Evolutionary conservation across 2,888 invertebrate genomes (phyloP).

Genomic region (Agrenia bidenticulata): DNA sequence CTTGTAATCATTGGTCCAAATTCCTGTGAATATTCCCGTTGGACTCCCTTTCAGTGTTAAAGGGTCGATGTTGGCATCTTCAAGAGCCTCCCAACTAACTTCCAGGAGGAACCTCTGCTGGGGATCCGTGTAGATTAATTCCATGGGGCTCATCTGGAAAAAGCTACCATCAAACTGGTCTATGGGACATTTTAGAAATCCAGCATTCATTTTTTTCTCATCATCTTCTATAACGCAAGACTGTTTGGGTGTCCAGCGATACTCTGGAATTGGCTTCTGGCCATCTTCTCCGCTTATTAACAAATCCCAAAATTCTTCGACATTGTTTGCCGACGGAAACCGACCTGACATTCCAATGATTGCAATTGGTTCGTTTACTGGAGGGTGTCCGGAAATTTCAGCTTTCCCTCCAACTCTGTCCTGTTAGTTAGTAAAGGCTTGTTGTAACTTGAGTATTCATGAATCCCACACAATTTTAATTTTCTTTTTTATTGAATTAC

Average conservation of each 20-base stretch:
- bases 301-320: conserved; percentile 1
- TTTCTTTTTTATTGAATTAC: too few species aligned
- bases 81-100: conserved; percentile 40
- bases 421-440: too few species aligned
- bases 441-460: too few species aligned
- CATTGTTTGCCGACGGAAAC: background rate
- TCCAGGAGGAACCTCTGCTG: conserved; percentile 37
- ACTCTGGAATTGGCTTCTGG: background rate
- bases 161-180: conserved; percentile 46
- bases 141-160: conserved; percentile 32
- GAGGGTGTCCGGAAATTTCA: too few species aligned
- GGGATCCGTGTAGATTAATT: conserved; percentile 32
- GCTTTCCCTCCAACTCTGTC: too few species aligned
- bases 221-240: background rate
- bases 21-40: conserved; percentile 32
- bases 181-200: conserved; percentile 43
- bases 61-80: conserved; percentile 29
- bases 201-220: conserved; percentile 18
- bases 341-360: conserved; percentile 8
- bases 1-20: conserved; percentile 30
- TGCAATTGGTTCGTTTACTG: conserved; percentile 8
- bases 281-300: background rate
- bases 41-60: conserved; percentile 19
- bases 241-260: background rate
- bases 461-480: too few species aligned